phyloP scores from a whole-genome alignment of 2,113 vertebrate species.

The Collichthys lucidus region DNA sequence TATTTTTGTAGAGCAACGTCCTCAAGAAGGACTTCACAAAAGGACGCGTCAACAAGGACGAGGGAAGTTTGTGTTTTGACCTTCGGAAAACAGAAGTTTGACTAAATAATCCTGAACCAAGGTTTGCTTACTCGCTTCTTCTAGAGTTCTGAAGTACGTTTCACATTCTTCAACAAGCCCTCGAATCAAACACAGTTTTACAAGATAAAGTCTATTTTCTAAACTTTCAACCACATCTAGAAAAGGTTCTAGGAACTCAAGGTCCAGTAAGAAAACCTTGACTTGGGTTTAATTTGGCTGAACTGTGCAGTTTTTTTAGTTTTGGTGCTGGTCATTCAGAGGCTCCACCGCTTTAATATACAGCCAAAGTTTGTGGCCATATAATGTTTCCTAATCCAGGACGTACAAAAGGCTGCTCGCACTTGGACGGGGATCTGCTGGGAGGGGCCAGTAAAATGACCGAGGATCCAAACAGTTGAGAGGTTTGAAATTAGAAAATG shows the following conservation, averaged over 20 bases:
- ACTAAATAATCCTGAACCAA: not conserved
- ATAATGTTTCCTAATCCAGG: not conserved
- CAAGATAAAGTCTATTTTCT: not conserved
- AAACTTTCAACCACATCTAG: not conserved
- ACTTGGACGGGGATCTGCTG: not conserved
- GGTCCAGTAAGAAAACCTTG: not conserved
- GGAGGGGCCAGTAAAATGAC: constrained; percentile 41
- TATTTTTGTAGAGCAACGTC: not conserved
- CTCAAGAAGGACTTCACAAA: not conserved
- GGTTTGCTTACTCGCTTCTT: not conserved
- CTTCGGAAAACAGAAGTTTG: not conserved
- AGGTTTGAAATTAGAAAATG: constrained; percentile 75
- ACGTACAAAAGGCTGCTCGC: not conserved
- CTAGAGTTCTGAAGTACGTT: not conserved
- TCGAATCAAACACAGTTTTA: not conserved
- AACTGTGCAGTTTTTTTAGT: no score
- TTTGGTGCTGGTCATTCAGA: no score
- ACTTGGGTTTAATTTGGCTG: not conserved
- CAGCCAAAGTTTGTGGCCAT: no score
- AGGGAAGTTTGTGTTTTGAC: not conserved
- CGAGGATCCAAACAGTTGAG: constrained; percentile 46
- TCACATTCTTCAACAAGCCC: not conserved
- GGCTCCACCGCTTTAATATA: no score
- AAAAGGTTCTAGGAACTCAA: no score
- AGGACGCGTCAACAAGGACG: not conserved